phyloP scores from a whole-genome alignment of 2,888 invertebrate species.

The Hedychridium roseum region DNA sequence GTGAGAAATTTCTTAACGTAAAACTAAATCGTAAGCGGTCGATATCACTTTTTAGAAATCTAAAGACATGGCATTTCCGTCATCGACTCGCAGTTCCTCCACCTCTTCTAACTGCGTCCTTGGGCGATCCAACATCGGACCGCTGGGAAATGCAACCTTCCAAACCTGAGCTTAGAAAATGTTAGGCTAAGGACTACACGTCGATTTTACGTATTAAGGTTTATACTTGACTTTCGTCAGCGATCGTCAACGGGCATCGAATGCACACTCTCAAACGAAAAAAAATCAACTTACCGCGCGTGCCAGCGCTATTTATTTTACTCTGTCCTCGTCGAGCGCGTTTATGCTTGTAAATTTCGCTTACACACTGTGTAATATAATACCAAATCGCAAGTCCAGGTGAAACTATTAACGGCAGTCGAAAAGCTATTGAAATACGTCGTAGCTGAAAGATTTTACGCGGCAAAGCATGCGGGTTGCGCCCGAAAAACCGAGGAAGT shows the following conservation, averaged over 20 bases:
- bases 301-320: constrained; percentile 10
- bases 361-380: constrained; percentile 30
- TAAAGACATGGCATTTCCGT: too few relatives aligned
- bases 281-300: too few relatives aligned
- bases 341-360: constrained; percentile 22
- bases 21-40: too few relatives aligned
- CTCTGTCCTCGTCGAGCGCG: constrained; percentile 13
- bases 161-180: constrained; percentile 46
- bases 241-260: constrained; percentile 5
- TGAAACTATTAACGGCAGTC: constrained; percentile 1
- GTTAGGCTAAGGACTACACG: constrained; percentile 29
- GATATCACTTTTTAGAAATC: too few relatives aligned
- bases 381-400: constrained; percentile 1
- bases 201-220: constrained; percentile 24
- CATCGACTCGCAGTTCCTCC: too few relatives aligned
- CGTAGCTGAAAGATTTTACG: not conserved
- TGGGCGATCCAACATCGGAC: too few relatives aligned
- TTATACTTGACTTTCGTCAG: constrained; percentile 2
- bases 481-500: constrained; percentile 19
- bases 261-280: constrained; percentile 9
- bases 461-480: constrained; percentile 7
- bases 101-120: too few relatives aligned
- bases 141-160: constrained; percentile 29
- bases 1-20: too few relatives aligned
- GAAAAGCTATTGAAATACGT: constrained; percentile 2